These are phyloP conservation scores for Rattus rattus DNA, from an alignment of 2,113 vertebrate species.

Conservation along the genomic window DNA sequence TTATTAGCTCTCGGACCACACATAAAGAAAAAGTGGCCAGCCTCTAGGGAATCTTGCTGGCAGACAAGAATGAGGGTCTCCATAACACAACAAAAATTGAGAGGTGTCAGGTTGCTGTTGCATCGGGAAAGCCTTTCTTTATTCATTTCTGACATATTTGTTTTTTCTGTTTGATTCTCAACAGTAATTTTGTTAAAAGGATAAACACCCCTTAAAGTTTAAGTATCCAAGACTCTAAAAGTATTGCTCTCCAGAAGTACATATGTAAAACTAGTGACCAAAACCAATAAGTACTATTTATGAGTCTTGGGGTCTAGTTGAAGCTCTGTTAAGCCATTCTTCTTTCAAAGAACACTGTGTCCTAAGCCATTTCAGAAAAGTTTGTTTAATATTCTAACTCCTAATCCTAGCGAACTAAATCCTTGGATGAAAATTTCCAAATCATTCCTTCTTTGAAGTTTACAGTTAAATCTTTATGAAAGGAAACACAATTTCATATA, in stretches of 20 bases:
- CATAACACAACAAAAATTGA: background rate
- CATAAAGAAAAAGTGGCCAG: constrained; percentile 32
- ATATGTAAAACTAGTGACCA: background rate
- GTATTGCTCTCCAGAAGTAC: background rate
- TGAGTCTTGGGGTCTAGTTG: constrained; percentile 4
- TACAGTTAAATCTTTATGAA: constrained; percentile 21
- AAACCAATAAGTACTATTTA: constrained; percentile 32
- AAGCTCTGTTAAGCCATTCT: background rate
- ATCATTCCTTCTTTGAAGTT: constrained; percentile 50
- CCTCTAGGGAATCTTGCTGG: background rate
- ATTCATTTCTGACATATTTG: constrained; percentile 35
- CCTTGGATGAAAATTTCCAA: constrained; percentile 52
- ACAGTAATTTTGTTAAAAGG: constrained; percentile 44
- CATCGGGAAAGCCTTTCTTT: constrained; percentile 33
- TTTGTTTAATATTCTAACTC: constrained; percentile 49
- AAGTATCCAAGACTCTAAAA: background rate
- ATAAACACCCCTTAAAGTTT: constrained; percentile 1
- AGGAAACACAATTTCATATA: constrained; percentile 52
- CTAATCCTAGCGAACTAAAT: constrained; percentile 7
- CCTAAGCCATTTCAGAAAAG: background rate
- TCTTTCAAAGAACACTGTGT: background rate
- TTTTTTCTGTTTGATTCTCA: constrained; percentile 34
- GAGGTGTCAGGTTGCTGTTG: background rate
- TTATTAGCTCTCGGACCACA: constrained; percentile 30
- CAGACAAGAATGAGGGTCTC: constrained; percentile 25